A percentile compares a stretch with the other conserved stretches of the same genome.
These are phyloP conservation scores for Benthosema pterotum DNA, from an alignment of 2,797 vertebrate genomes.

Conservation along the genomic window DNA sequence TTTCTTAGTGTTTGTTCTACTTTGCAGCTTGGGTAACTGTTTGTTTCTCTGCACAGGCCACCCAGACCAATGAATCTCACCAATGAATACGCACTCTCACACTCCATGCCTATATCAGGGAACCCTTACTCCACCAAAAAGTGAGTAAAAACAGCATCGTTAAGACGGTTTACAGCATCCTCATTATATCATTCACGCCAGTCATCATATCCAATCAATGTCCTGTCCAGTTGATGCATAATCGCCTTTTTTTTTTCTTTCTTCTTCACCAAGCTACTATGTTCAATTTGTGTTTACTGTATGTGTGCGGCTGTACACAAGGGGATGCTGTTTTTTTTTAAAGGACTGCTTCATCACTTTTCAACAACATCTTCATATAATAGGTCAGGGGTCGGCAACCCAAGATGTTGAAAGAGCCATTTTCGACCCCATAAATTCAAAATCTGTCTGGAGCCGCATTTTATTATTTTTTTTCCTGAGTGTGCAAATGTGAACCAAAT, in stretches of 20 bases:
- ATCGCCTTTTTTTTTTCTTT: too few species aligned
- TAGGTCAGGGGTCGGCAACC: too few species aligned
- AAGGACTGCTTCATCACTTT: too few species aligned
- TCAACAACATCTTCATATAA: too few species aligned
- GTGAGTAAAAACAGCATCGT: conserved; percentile 79
- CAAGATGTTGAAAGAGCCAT: too few species aligned
- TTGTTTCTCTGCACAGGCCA: conserved; percentile 81
- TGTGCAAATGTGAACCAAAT: too few species aligned
- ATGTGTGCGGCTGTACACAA: conserved; percentile 7
- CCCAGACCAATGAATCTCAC: conserved; percentile 94
- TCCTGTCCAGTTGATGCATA: conserved; percentile 38
- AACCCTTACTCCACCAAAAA: conserved; percentile 96
- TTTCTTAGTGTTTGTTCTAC: too few species aligned
- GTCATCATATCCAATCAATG: conserved; percentile 37
- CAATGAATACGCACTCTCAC: conserved; percentile 92
- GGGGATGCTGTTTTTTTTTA: conserved; percentile 1
- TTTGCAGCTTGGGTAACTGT: too few species aligned
- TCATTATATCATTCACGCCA: too few species aligned
- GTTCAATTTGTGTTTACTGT: conserved; percentile 39
- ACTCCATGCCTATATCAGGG: conserved; percentile 96
- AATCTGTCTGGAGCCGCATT: too few species aligned
- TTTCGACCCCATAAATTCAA: too few species aligned
- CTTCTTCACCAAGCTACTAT: conserved; percentile 32
- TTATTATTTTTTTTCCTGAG: too few species aligned
- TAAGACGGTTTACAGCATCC: conserved; percentile 13